These are phyloP conservation scores for Lycophotia porphyrea DNA, from an alignment of 2,888 invertebrate species.

Conservation along the genomic window DNA sequence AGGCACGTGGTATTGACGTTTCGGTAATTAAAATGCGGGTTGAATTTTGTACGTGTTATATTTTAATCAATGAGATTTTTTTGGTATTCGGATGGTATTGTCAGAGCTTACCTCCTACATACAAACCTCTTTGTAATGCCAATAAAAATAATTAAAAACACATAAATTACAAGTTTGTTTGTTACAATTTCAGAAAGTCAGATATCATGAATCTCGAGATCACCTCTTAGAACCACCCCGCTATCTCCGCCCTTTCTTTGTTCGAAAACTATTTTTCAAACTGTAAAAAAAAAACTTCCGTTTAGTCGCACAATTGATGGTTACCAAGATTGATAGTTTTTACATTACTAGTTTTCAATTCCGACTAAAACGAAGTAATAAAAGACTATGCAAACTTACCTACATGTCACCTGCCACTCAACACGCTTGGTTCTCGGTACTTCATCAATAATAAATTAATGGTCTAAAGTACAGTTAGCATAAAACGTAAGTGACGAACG, in stretches of 20 bases:
- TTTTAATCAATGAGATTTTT: no score
- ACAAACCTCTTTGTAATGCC: no score
- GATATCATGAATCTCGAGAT: not conserved
- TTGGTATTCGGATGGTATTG: no score
- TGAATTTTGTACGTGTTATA: slow-evolving; percentile 24
- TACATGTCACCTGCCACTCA: slow-evolving; percentile 34
- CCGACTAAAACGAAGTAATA: slow-evolving; percentile 17
- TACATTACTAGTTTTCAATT: not conserved
- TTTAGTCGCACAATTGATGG: not conserved
- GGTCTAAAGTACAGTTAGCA: slow-evolving; percentile 2
- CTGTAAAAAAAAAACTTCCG: not conserved
- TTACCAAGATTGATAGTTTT: not conserved
- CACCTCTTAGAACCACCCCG: not conserved
- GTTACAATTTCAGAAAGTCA: not conserved
- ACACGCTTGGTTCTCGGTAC: slow-evolving; percentile 13
- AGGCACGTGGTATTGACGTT: slow-evolving; percentile 30
- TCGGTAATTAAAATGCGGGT: slow-evolving; percentile 24
- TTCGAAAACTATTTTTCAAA: not conserved
- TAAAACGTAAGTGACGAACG: not conserved
- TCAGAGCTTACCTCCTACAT: no score
- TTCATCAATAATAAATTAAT: slow-evolving; percentile 23
- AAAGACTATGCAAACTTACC: slow-evolving; percentile 7
- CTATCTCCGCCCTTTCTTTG: not conserved
- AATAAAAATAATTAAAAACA: no score
- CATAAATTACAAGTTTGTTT: not conserved